A percentile compares a stretch with the other conserved stretches of the same genome.
phyloP scores from a whole-genome alignment of 2,888 invertebrate genomes.

The Limnephilus rhombicus region DNA sequence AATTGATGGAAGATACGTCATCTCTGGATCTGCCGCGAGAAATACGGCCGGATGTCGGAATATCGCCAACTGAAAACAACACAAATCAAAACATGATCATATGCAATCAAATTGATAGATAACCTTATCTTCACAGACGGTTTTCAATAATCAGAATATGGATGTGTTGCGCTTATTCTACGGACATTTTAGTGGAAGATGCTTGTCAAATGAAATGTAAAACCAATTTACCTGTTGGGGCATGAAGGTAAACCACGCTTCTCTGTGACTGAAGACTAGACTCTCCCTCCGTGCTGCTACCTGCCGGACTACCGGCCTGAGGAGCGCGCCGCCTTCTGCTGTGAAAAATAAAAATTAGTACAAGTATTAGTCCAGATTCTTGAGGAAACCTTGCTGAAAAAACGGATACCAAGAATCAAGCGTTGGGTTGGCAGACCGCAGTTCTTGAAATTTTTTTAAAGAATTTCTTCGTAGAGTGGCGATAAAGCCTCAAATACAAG shows the following conservation, averaged over 20 bases:
- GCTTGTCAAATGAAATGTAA: not conserved
- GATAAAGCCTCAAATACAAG: not conserved
- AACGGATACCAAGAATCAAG: not conserved
- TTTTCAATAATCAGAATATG: no score
- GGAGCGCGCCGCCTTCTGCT: conserved; percentile 69
- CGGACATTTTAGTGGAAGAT: no score
- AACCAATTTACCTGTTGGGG: conserved; percentile 82
- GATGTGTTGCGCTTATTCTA: no score
- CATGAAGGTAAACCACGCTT: conserved; percentile 90
- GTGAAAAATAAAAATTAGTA: conserved; percentile 68
- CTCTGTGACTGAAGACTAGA: conserved; percentile 89
- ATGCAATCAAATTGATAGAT: no score
- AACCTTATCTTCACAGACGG: no score
- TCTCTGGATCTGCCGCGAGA: conserved; percentile 84
- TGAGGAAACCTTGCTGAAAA: not conserved
- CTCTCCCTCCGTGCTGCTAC: conserved; percentile 86
- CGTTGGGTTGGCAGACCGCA: not conserved
- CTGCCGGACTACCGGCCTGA: conserved; percentile 77
- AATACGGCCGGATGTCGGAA: conserved; percentile 84
- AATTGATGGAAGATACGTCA: conserved; percentile 83
- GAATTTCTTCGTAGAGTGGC: not conserved
- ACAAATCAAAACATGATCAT: not conserved
- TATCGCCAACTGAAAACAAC: conserved; percentile 83
- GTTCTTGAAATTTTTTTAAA: not conserved
- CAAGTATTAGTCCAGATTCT: not conserved